Evolutionary conservation across 2,797 vertebrate species (phyloP), one percentile per base, ranked within the genome.

Genomic region (Sebastes hubbsi): DNA sequence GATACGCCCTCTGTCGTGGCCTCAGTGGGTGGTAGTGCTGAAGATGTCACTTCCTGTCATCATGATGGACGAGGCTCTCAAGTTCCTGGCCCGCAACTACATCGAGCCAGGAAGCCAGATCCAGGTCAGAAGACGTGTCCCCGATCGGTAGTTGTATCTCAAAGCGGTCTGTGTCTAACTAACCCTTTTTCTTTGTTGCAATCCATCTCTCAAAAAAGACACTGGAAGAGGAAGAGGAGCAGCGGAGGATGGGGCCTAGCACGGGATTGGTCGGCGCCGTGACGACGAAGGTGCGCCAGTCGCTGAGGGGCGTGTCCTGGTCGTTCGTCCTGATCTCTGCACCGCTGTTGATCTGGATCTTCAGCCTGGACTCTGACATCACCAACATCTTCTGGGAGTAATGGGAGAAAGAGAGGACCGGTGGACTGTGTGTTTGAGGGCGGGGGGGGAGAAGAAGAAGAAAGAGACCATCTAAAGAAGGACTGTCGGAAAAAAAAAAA

Each of bases 21-120:
- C 90, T 20, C 96, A 96, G 90, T 96, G 96, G 96, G 94, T 96
- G 67, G 95, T 95, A 5, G 96, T 96, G 18, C 27, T 96, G 49
- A 96, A 96, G 92, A 94, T 96, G 95, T 96, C 96, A 0, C 93
- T 96, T 52, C 96, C 96, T 4, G 96, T 96, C 82, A 96, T 96
- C 78, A 49, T 96, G 6, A 94, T 96, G 93, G 96, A 96, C 6
- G 96, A 96, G 87, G 93, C 87, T 1, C 93, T 96, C 6, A 96
- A 96, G 84, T 95, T 96, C 52, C 70, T 96, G 54, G 96, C 96
- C 42, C 92, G 96, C 11, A 95, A 94, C 86, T 96, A 95, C 76
- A 95, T 96, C 0, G 95, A 96, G 75, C 95, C 94, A 0, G 94
- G 95, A 55, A 93, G 67, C 67, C 92, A 93, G 72, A 49, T 93